Conservation (phyloP, 1,140 invertebrate genomes). For the Neodiprion lecontei region DNA sequence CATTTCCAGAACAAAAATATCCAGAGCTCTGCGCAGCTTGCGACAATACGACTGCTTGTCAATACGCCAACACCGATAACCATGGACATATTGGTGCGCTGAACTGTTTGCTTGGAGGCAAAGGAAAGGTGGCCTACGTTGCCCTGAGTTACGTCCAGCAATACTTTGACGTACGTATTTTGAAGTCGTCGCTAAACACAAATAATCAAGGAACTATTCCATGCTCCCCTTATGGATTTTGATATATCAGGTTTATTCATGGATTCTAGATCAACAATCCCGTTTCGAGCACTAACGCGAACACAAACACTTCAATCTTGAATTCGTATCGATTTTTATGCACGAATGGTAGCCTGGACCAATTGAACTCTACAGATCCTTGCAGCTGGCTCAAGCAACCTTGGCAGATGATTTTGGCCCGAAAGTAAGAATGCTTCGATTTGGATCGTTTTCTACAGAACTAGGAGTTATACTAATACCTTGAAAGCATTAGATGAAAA, state of each 20-base stretch:
- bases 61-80: conserved; percentile 52
- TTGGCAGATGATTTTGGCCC: conserved; percentile 63
- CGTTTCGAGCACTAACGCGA: not conserved
- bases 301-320: conserved; percentile 6
- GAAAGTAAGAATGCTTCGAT: conserved; percentile 54
- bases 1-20: conserved; percentile 60
- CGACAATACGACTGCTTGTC: conserved; percentile 44
- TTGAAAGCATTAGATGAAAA: no score
- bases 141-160: conserved; percentile 62
- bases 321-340: conserved; percentile 67
- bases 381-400: conserved; percentile 69
- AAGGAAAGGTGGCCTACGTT: conserved; percentile 71
- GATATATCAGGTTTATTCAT: not conserved
- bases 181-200: not conserved
- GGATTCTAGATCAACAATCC: conserved; percentile 19
- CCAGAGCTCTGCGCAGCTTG: conserved; percentile 62
- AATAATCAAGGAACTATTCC: not conserved
- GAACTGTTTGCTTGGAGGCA: conserved; percentile 66
- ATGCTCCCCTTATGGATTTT: not conserved
- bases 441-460: conserved; percentile 20
- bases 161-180: conserved; percentile 60
- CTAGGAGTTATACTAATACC: not conserved
- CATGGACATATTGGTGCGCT: conserved; percentile 71
- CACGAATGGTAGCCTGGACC: conserved; percentile 66
- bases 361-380: conserved; percentile 53